Evolutionary conservation across 1,140 invertebrate species (phyloP).

Genomic region (Nixonia krombeini): DNA sequence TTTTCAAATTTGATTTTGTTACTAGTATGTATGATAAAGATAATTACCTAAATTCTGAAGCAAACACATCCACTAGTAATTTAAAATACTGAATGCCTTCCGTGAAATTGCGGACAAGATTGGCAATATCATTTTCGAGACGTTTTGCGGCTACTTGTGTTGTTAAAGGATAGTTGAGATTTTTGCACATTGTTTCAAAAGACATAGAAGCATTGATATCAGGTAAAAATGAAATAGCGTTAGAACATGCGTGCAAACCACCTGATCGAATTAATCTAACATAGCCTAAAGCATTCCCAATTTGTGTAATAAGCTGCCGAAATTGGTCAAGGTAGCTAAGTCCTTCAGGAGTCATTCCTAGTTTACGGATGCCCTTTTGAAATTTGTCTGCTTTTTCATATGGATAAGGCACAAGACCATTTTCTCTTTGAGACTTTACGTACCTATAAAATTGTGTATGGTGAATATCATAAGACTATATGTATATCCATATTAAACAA

Average conservation of each 20-base stretch:
- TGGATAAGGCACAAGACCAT: constrained; percentile 72
- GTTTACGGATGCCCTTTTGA: constrained; percentile 90
- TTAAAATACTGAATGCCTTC: constrained; percentile 97
- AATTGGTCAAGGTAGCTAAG: constrained; percentile 94
- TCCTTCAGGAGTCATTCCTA: constrained; percentile 88
- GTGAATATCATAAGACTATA: too few species aligned
- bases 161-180: constrained; percentile 75
- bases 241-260: constrained; percentile 91
- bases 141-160: constrained; percentile 79
- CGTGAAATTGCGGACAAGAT: constrained; percentile 88
- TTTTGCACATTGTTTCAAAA: constrained; percentile 75
- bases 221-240: constrained; percentile 92
- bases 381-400: constrained; percentile 97
- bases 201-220: constrained; percentile 81
- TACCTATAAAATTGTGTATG: constrained; percentile 74
- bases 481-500: too few species aligned
- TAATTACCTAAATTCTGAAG: constrained; percentile 79
- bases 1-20: not conserved
- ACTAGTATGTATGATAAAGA: not conserved
- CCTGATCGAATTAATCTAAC: constrained; percentile 95
- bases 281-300: constrained; percentile 97
- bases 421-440: constrained; percentile 68
- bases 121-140: constrained; percentile 84
- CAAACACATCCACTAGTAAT: constrained; percentile 93
- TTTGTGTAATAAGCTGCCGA: constrained; percentile 91